Conservation (phyloP, 2,113 vertebrate species). For the Todiramphus saurophagus region DNA sequence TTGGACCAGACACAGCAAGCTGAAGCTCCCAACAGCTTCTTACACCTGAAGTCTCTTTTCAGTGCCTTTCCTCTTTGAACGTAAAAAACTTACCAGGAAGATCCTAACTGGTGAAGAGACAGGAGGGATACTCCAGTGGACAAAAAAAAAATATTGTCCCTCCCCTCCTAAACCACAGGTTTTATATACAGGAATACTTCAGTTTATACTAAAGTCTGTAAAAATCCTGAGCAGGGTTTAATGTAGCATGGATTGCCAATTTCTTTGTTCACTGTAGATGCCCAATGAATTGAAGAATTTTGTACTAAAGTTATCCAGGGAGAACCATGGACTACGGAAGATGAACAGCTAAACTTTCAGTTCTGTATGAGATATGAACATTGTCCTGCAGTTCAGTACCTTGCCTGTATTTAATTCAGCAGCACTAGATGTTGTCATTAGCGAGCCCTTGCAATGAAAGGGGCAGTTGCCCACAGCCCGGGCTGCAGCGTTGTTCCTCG, state of each 20-base stretch:
- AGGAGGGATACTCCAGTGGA: neutral
- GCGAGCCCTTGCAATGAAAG: neutral
- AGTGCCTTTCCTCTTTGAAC: neutral
- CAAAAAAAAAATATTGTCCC: neutral
- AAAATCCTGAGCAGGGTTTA: neutral
- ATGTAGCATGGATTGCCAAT: neutral
- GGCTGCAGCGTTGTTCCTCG: neutral
- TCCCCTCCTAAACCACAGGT: neutral
- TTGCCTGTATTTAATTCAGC: neutral
- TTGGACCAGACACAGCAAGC: neutral
- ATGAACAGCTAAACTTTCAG: neutral
- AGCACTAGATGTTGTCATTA: neutral
- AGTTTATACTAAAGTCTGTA: neutral
- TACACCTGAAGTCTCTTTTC: neutral
- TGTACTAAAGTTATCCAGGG: neutral
- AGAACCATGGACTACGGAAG: neutral
- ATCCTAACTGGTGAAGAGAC: neutral
- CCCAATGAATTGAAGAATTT: neutral
- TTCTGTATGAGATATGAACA: rapidly evolving
- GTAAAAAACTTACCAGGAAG: neutral
- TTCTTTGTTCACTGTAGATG: neutral
- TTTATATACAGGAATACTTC: neutral
- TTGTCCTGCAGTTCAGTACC: neutral
- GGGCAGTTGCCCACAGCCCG: neutral
- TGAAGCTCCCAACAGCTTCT: neutral